Base-by-base conservation (phyloP, 2,797 vertebrate genomes). In the Macroramphosus scolopax region DNA sequence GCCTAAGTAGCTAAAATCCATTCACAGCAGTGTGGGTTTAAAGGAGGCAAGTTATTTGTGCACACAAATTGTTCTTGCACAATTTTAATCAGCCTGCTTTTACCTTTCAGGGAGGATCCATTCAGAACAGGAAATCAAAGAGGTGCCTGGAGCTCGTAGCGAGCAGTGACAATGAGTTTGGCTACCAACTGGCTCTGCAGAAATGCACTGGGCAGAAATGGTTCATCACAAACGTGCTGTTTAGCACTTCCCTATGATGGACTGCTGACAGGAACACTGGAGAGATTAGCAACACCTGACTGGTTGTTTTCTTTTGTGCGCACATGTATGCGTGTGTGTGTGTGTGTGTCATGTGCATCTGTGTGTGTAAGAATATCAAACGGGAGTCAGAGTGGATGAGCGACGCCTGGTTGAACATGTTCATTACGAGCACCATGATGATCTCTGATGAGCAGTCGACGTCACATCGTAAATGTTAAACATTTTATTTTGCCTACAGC, bases 111-210 rank as follows among this genome's bases (percentile, higher is more conserved):
- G 95, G 93, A 91, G 96, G 96, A 60, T 87, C 94, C 74, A 95
- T 98, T 86, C 95, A 96, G 89, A 99, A 99, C 89, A 93, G 87
- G 82, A 97, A 97, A 88, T 97, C 96, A 75, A 98, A 94, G 88
- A 89, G 96, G 78, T 99, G 96, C 73, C 89, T 99, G 44, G 96
- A 99, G 85, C 83, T 99, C 9, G 90, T 94, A 78, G 92, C 90
- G 51, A 95, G 87, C 87, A 93, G 58, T 0, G 93, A 96, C 63
- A 92, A 87, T 31, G 95, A 97, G 70, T 97, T 97, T 17, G 95
- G 95, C 31, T 97, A 91, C 85, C 93, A 96, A 32, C 92, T 98
- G 58, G 88, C 92, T 61, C 89, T 99, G 57, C 95, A 98, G 87
- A 94, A 93, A 82, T 99, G 96, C 88, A 92, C 91, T 0, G 95